Percentiles rank a stretch among this genome's conserved stretches.
Evolutionary conservation across 2,113 vertebrate genomes (phyloP).

Genomic region (Sclerurus mexicanus): DNA sequence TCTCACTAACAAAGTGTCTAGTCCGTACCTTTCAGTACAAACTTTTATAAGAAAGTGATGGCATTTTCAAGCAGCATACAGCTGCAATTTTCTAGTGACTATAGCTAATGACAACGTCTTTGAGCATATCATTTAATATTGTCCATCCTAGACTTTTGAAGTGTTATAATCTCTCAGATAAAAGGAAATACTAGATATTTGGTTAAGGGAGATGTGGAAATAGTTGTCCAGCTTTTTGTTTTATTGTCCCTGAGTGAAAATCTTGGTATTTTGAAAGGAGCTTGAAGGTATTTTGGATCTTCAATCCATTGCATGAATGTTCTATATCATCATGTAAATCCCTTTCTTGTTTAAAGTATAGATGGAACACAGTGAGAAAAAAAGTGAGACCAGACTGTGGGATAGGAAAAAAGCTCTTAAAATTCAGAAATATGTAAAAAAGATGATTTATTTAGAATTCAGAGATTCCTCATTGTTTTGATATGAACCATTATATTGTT

Average conservation of each 20-base stretch:
- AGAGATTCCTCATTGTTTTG: neutral
- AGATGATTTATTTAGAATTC: neutral
- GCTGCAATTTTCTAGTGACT: neutral
- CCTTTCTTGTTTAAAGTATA: neutral
- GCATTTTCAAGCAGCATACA: neutral
- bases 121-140: neutral
- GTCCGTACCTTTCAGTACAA: neutral
- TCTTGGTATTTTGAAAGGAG: neutral
- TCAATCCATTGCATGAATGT: neutral
- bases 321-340: neutral
- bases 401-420: rapidly evolving
- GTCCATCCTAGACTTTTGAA: neutral
- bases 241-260: neutral
- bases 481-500: neutral
- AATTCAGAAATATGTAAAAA: neutral
- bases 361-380: neutral
- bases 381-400: rapidly evolving
- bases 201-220: neutral
- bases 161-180: neutral
- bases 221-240: neutral
- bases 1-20: neutral
- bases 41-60: neutral
- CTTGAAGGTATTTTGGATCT: neutral
- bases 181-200: neutral
- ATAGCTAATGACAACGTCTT: rapidly evolving